Evolutionary conservation across 2,113 vertebrate genomes (phyloP), one percentile per base, ranked within the genome.

Genomic region (Gymnogyps californianus): DNA sequence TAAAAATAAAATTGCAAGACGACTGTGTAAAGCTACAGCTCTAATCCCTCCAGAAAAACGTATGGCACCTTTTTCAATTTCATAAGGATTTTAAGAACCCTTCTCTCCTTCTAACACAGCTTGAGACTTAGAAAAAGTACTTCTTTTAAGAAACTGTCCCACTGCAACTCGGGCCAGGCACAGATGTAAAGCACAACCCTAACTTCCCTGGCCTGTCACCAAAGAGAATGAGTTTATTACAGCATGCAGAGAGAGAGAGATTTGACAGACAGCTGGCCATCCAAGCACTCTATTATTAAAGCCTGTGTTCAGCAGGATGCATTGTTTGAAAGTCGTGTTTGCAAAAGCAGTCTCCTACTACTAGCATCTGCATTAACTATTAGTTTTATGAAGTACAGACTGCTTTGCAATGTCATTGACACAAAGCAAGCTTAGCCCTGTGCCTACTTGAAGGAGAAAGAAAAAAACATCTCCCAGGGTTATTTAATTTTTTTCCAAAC

Each of bases 1-100:
- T 90, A 95, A 95, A 92, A 96, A 96, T 95, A 96, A 96, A 96
- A 91, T 57, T 92, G n/a, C 44, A 96, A 89, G 69, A 93, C 67
- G 54, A 25, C 44, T 70, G 42, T 44, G 20, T 71, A 90, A 84
- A 91, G n/a, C 61, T 89, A 70, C 54, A 88, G 38, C 58, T 88
- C 46, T 91, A 94, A 95, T 87, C 81, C 58, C 91, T 83, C 32
- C 49, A 87, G n/a, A 38, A 83, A 85, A 85, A 80, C 14, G 67
- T 81, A 75, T 47, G 70, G 25, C 42, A 96, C 31, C 52, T 46
- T 96, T 84, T 96, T 77, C 90, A 94, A 66, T 89, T 80, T 87
- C 13, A 5, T 59, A 78, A 87, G 78, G 72, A 76, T 90, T 92
- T 96, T 85, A 86, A 89, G 57, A 74, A 89, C 11, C 1, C 29